Base-by-base conservation (phyloP, 1,140 invertebrate species). In the Ips nitidus region DNA sequence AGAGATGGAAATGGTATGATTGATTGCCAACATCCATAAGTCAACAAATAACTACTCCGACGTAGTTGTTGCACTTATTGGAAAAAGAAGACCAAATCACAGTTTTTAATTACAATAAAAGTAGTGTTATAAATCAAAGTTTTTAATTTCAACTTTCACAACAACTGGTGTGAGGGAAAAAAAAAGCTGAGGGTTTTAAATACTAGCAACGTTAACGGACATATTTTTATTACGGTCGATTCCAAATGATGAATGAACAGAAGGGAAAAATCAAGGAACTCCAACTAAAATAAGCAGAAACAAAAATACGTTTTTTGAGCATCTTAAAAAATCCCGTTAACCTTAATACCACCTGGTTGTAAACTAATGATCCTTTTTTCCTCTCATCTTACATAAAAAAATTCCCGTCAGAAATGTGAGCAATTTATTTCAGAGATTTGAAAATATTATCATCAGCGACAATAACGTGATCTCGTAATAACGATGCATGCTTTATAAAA, bases 11-110 rank as follows among this genome's bases (percentile, higher is more conserved):
- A 40, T 36, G 56, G 36, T 1, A 37, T 58, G 56, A 58, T 58
- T 58, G 56, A 58, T 58, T 58, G 36, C 56, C 4, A 58, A 36
- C 56, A 58, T 58, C 56, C 37, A 58, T 58, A 58, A 58, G 56
- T 58, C 56, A 58, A 40, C 56, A 41, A 38, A 58, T 58, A 58
- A 1, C 52, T 53, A 53, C 52, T 53, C 52, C 6, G 22, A 53
- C 52, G 36, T 36, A 53, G 4, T 53, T 53, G 22, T 22, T 22
- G 0, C 22, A 22, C 22, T 22, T 22, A 22, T 22, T 22, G 22
- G 22, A 22, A 22, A 22, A 22, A 22, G 22, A 22, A 22, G 22
- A 22, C 22, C 22, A 22, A 22, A 22, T 22, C 22, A 22, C 0
- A 22, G 22, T 22, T 22, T 22, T 22, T 22, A 22, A 22, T 22